These are phyloP conservation scores for Acanthurus lineatus DNA, from an alignment of 2,797 vertebrate genomes.

Conservation along the genomic window DNA sequence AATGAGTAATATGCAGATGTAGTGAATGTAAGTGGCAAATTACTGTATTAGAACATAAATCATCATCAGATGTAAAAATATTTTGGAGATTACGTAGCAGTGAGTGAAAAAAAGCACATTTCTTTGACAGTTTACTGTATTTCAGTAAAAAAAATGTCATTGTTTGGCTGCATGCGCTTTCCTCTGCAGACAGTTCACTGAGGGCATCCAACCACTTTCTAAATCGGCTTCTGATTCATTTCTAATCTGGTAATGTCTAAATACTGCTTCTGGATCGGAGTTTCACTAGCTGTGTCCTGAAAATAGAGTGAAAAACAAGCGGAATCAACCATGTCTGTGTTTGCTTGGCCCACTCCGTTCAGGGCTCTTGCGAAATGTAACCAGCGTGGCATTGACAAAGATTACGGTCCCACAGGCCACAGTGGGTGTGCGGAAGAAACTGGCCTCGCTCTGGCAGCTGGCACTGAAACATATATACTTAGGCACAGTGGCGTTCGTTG, in stretches of 20 bases:
- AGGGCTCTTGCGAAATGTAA: conserved; percentile 73
- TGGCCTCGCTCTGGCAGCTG: conserved; percentile 73
- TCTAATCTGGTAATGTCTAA: conserved; percentile 78
- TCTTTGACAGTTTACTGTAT: conserved; percentile 2
- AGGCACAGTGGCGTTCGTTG: conserved; percentile 69
- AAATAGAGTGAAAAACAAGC: conserved; percentile 80
- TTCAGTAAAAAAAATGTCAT: conserved; percentile 9
- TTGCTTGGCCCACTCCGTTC: conserved; percentile 72
- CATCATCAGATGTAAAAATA: conserved; percentile 28
- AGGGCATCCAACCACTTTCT: conserved; percentile 61
- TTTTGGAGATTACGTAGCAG: conserved; percentile 16
- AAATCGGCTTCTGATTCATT: conserved; percentile 71
- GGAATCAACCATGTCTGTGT: conserved; percentile 75
- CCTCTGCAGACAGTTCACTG: conserved; percentile 56
- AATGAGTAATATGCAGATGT: conserved; percentile 27
- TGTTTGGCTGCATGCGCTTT: conserved; percentile 17
- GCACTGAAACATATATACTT: conserved; percentile 76
- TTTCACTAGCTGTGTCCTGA: conserved; percentile 64
- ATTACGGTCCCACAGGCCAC: conserved; percentile 80
- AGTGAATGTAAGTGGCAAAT: conserved; percentile 9
- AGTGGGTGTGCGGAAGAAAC: conserved; percentile 77
- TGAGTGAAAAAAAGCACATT: conserved; percentile 7
- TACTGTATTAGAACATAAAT: conserved; percentile 18
- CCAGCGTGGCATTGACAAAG: conserved; percentile 78
- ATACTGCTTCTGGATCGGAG: conserved; percentile 69